These are phyloP conservation scores for Acropternis orthonyx DNA, from an alignment of 2,797 vertebrate genomes.

Conservation along the genomic window DNA sequence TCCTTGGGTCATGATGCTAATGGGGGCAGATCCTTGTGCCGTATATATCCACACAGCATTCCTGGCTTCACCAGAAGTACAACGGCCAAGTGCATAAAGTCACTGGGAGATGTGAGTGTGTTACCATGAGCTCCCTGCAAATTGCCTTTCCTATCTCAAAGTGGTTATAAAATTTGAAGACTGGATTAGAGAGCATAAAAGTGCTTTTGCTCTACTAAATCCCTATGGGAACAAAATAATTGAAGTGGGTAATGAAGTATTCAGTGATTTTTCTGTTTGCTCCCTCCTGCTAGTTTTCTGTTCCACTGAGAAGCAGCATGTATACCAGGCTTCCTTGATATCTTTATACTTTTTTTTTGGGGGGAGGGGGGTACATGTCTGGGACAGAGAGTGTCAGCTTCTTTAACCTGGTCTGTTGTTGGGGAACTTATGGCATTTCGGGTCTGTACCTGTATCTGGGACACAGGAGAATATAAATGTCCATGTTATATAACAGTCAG, in stretches of 20 bases:
- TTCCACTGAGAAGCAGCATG: background rate
- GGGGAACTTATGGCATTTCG: background rate
- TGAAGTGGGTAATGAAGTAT: background rate
- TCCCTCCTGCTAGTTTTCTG: background rate
- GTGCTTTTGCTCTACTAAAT: background rate
- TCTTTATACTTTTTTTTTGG: background rate
- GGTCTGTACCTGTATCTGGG: background rate
- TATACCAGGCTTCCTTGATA: background rate
- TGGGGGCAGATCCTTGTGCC: background rate
- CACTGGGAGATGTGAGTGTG: background rate
- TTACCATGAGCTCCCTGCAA: background rate
- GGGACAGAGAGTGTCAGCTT: background rate
- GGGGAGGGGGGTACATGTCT: fast-evolving
- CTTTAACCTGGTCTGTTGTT: background rate
- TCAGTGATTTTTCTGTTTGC: background rate
- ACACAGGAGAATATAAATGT: background rate
- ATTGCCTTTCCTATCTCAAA: background rate
- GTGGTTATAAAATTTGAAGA: background rate
- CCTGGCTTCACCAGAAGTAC: background rate
- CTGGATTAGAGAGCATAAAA: background rate
- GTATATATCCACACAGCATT: background rate
- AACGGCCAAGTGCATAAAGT: background rate
- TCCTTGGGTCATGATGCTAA: background rate
- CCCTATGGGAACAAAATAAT: background rate
- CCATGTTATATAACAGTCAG: background rate